These are phyloP conservation scores for Bombus confusus DNA, from an alignment of 1,140 invertebrate species.

Conservation along the genomic window DNA sequence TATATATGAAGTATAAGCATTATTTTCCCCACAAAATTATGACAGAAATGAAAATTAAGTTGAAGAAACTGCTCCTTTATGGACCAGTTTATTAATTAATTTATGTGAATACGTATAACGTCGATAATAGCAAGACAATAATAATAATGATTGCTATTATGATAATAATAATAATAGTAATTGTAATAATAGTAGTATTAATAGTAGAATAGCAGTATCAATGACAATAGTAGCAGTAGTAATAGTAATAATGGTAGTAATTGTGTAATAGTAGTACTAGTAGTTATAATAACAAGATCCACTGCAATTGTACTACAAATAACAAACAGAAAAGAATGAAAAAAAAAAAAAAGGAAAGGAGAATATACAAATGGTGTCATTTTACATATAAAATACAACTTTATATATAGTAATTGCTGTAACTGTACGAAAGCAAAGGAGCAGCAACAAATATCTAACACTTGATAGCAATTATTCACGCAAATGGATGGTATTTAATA, in stretches of 20 bases:
- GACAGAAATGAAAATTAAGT: constrained; percentile 48
- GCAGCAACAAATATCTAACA: constrained; percentile 56
- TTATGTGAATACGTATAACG: constrained; percentile 70
- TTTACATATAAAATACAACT: constrained; percentile 80
- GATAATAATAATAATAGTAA: neutral
- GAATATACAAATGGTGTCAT: constrained; percentile 68
- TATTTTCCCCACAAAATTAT: constrained; percentile 44
- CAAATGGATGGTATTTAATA: constrained; percentile 65
- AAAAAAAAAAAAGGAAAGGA: constrained; percentile 7
- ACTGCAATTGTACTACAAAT: constrained; percentile 14
- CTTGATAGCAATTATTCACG: constrained; percentile 64
- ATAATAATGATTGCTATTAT: neutral
- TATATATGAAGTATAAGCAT: constrained; percentile 49
- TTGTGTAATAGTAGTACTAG: constrained; percentile 31
- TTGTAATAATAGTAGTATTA: constrained; percentile 27
- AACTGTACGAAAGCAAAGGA: constrained; percentile 61
- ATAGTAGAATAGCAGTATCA: constrained; percentile 33
- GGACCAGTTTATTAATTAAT: constrained; percentile 78
- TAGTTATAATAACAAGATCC: constrained; percentile 23
- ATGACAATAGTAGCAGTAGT: constrained; percentile 33
- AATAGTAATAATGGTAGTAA: constrained; percentile 29
- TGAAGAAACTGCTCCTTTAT: constrained; percentile 63
- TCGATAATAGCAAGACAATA: constrained; percentile 64
- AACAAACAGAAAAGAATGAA: constrained; percentile 9
- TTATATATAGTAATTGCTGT: constrained; percentile 63